Conservation (phyloP, 2,797 vertebrate genomes). For the Crossoptilon crossoptilon region DNA sequence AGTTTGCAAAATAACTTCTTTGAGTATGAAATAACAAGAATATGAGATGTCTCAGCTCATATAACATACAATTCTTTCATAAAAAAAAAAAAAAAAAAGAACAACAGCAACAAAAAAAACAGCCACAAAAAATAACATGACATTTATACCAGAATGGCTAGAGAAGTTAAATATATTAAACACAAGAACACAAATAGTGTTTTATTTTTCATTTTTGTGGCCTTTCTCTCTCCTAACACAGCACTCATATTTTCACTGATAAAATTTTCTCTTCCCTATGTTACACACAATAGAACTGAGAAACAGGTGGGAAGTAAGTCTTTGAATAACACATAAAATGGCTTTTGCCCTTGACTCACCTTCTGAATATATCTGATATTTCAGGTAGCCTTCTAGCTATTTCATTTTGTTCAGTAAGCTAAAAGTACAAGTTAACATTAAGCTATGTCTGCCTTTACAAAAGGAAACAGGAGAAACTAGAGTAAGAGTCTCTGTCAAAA, state of each 20-base stretch:
- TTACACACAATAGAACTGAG: background rate
- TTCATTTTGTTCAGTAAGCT: background rate
- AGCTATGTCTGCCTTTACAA: background rate
- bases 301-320: background rate
- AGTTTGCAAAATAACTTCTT: background rate
- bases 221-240: background rate
- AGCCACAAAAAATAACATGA: background rate
- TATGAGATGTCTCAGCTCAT: background rate
- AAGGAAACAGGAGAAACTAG: accelerated
- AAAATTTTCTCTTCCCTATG: background rate
- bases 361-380: background rate
- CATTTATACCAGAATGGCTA: background rate
- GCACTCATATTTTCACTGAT: background rate
- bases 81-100: background rate
- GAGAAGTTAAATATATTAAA: background rate
- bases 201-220: background rate
- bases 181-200: background rate
- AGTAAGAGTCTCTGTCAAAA: background rate
- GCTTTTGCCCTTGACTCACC: background rate
- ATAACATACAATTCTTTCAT: background rate
- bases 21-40: background rate
- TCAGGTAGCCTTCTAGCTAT: background rate
- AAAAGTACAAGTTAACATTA: background rate
- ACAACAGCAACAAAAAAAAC: too few species aligned
- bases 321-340: background rate